phyloP scores from a whole-genome alignment of 2,113 vertebrate genomes.

The Typhlomys cinereus region DNA sequence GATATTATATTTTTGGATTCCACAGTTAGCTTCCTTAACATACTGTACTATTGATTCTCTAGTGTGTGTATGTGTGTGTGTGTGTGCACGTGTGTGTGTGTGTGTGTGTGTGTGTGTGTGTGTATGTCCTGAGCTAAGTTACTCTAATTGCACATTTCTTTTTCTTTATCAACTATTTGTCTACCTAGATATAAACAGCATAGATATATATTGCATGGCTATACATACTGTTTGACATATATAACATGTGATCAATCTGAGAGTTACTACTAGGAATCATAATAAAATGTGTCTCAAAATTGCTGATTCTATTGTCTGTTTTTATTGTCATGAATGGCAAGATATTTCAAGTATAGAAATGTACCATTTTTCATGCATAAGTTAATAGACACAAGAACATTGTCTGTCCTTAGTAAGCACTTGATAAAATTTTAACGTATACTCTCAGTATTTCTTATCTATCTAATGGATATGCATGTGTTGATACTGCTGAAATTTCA shows the following conservation, averaged over 20 bases:
- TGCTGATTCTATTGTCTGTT: neutral
- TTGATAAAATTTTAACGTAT: neutral
- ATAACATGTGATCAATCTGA: no score
- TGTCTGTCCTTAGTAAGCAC: neutral
- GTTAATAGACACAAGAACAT: neutral
- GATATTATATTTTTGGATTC: neutral
- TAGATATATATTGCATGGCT: no score
- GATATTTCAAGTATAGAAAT: neutral
- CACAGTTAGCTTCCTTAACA: neutral
- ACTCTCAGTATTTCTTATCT: neutral
- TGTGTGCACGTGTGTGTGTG: neutral
- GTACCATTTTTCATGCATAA: neutral
- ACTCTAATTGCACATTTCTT: no score
- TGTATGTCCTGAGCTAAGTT: no score
- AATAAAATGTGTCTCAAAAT: neutral
- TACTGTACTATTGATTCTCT: neutral
- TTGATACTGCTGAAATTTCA: slow-evolving; percentile 42
- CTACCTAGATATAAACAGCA: no score
- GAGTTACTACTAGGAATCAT: no score
- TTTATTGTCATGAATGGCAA: neutral
- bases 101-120: neutral
- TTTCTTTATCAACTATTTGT: no score
- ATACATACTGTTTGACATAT: no score
- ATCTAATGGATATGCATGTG: neutral
- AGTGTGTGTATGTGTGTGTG: neutral